phyloP scores from a whole-genome alignment of 2,113 vertebrate genomes.

The Apus apus region DNA sequence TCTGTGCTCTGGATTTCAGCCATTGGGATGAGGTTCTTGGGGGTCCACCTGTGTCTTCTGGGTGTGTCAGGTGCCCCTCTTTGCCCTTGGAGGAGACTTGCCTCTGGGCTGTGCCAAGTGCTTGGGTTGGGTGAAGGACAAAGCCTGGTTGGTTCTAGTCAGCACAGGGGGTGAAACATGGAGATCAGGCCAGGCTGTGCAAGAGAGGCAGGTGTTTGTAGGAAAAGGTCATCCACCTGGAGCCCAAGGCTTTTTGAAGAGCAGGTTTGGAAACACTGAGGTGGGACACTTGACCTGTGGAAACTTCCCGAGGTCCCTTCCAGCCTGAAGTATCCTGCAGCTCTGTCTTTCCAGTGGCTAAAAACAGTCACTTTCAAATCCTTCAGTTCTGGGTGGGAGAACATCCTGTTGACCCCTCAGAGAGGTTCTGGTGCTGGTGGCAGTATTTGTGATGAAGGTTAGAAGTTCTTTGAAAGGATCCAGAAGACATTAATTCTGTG shows the following conservation, averaged over 20 bases:
- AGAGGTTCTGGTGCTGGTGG: not conserved
- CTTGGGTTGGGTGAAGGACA: not conserved
- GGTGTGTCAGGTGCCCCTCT: not conserved
- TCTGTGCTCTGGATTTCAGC: not conserved
- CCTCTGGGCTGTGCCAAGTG: not conserved
- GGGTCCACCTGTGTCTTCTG: not conserved
- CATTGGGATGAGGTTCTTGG: not conserved
- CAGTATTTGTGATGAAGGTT: not conserved
- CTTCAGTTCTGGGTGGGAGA: not conserved
- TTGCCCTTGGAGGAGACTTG: not conserved
- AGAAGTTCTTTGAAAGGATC: not conserved
- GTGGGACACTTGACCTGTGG: not conserved
- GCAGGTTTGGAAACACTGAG: too few relatives aligned
- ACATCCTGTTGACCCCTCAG: not conserved
- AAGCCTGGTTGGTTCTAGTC: not conserved
- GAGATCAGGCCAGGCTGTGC: not conserved
- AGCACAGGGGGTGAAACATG: not conserved
- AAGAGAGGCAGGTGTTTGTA: constrained; percentile 4
- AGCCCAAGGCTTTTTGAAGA: not conserved
- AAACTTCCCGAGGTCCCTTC: not conserved
- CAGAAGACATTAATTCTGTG: not conserved
- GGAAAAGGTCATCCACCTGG: not conserved
- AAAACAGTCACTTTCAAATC: not conserved
- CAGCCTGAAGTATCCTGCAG: not conserved
- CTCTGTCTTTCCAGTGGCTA: not conserved